Evolutionary conservation across 2,888 invertebrate genomes (phyloP).

Genomic region (Drosophila mettleri): DNA sequence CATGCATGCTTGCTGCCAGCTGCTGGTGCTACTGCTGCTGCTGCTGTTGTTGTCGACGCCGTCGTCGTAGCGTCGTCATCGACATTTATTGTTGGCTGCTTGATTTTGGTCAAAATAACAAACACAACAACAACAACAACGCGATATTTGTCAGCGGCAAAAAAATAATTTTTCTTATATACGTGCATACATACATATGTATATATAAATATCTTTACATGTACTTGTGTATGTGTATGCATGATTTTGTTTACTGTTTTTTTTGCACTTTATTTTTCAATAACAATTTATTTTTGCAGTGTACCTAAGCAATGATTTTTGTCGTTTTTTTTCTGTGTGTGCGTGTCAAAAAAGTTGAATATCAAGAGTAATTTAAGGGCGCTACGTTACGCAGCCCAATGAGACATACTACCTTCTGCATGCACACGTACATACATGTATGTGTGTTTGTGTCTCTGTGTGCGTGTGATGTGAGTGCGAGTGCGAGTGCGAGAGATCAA

Average conservation of each 20-base stretch:
- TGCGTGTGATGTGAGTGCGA: neutral
- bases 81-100: constrained; percentile 50
- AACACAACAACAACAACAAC: constrained; percentile 53
- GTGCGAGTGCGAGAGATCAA: constrained; percentile 24
- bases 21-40: constrained; percentile 26
- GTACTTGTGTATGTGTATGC: neutral
- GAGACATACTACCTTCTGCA: constrained; percentile 8
- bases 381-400: constrained; percentile 15
- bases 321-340: constrained; percentile 16
- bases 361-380: constrained; percentile 34
- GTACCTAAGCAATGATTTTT: constrained; percentile 22
- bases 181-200: neutral
- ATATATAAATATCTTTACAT: neutral
- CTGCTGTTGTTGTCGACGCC: constrained; percentile 17
- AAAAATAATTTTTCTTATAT: constrained; percentile 36
- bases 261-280: constrained; percentile 6
- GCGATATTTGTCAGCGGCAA: constrained; percentile 44
- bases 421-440: constrained; percentile 8
- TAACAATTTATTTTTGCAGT: constrained; percentile 44
- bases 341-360: constrained; percentile 16
- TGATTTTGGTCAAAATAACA: constrained; percentile 56
- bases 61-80: constrained; percentile 41
- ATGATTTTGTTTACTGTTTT: constrained; percentile 11
- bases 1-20: constrained; percentile 38
- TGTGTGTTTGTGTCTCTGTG: neutral